These are phyloP conservation scores for Coenonympha glycerion DNA, from an alignment of 2,888 invertebrate species.

Conservation along the genomic window DNA sequence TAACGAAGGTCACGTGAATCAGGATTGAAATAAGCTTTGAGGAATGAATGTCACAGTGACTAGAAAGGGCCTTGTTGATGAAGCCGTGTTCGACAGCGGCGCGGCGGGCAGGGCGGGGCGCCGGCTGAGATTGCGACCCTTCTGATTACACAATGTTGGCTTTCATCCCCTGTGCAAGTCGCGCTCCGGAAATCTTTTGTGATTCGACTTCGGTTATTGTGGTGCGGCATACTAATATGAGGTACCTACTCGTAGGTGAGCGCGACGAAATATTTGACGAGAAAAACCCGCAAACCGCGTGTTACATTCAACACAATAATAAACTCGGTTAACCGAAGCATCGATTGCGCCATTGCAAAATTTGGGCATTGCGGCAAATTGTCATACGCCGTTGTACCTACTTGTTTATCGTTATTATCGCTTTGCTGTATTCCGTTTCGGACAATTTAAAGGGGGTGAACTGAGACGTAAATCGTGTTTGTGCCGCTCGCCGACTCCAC, in stretches of 20 bases:
- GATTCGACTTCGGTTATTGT: constrained; percentile 74
- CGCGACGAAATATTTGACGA: constrained; percentile 58
- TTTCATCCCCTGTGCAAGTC: constrained; percentile 74
- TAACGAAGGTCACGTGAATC: constrained; percentile 31
- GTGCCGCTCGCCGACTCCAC: constrained; percentile 55
- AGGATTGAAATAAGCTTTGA: constrained; percentile 42
- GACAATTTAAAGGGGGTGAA: constrained; percentile 27
- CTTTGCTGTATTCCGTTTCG: constrained; percentile 5
- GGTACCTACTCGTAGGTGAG: constrained; percentile 41
- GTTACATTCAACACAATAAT: constrained; percentile 38
- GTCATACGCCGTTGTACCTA: constrained; percentile 8
- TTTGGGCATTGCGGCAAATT: constrained; percentile 15
- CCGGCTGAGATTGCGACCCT: constrained; percentile 73
- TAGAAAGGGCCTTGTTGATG: constrained; percentile 70
- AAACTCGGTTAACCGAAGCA: constrained; percentile 27
- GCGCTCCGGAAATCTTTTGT: constrained; percentile 76
- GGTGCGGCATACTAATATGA: constrained; percentile 71
- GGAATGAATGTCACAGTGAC: constrained; percentile 64
- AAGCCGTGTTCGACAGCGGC: constrained; percentile 71
- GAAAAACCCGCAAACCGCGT: constrained; percentile 43
- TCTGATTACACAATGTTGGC: constrained; percentile 75
- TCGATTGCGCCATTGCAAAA: constrained; percentile 16
- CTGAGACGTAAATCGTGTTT: constrained; percentile 59
- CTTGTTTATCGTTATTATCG: constrained; percentile 10
- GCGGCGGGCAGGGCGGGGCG: constrained; percentile 57